Conservation (phyloP, 2,797 vertebrate genomes). For the Aotus griseimembra region DNA sequence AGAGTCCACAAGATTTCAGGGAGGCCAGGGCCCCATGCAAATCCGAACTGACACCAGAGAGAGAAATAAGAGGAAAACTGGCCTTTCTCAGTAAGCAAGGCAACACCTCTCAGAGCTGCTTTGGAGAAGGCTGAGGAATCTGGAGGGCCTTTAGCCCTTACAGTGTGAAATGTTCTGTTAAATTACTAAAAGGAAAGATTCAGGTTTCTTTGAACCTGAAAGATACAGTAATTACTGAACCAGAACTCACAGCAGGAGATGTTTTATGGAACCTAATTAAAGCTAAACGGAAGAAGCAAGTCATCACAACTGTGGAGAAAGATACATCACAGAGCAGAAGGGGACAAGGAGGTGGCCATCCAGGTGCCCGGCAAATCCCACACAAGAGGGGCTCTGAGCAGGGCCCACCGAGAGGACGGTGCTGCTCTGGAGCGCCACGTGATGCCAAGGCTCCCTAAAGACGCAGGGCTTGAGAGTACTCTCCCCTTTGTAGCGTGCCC, state of each 20-base stretch:
- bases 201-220: slow-evolving; percentile 71
- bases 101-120: not conserved
- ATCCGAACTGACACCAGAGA: not conserved
- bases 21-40: not conserved
- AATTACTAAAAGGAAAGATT: slow-evolving; percentile 64
- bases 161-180: slow-evolving; percentile 61
- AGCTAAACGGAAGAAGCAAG: not conserved
- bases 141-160: slow-evolving; percentile 53
- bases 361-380: fast-evolving
- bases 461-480: fast-evolving
- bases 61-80: not conserved
- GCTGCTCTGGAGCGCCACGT: fast-evolving
- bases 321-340: not conserved
- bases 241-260: slow-evolving; percentile 66
- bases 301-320: not conserved
- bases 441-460: not conserved
- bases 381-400: fast-evolving
- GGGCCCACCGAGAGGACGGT: fast-evolving
- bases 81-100: not conserved
- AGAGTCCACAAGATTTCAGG: not conserved
- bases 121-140: not conserved
- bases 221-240: slow-evolving; percentile 72
- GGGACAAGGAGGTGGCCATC: fast-evolving
- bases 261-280: slow-evolving; percentile 75
- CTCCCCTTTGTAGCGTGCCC: fast-evolving